phyloP scores from a whole-genome alignment of 1,140 invertebrate species.

The Bombus polaris region DNA sequence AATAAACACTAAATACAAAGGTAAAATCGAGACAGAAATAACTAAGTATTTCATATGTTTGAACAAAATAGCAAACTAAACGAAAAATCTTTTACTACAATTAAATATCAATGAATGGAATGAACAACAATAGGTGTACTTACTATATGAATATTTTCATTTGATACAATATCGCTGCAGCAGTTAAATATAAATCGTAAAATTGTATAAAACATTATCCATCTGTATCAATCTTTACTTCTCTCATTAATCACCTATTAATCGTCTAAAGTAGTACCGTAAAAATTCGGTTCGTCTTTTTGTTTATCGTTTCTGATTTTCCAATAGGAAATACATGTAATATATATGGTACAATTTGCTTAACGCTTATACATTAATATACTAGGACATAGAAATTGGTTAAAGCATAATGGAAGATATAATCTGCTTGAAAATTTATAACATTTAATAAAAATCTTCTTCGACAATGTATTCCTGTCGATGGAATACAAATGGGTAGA shows the following conservation, averaged over 20 bases:
- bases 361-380: neutral
- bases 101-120: neutral
- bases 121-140: conserved; percentile 8
- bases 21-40: neutral
- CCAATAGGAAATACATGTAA: neutral
- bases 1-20: neutral
- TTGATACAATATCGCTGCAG: neutral
- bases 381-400: neutral
- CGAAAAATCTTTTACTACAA: neutral
- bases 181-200: conserved; percentile 1
- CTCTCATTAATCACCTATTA: neutral
- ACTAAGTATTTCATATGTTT: neutral
- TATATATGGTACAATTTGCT: neutral
- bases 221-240: neutral
- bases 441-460: conserved; percentile 6
- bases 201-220: neutral
- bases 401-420: neutral
- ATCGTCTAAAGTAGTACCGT: neutral
- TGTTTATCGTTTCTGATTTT: neutral
- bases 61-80: neutral
- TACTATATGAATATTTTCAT: neutral
- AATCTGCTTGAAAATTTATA: neutral
- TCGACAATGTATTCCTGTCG: neutral
- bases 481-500: conserved; percentile 34
- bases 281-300: neutral